phyloP scores from a whole-genome alignment of 2,888 invertebrate species.

The Gibbula magus region DNA sequence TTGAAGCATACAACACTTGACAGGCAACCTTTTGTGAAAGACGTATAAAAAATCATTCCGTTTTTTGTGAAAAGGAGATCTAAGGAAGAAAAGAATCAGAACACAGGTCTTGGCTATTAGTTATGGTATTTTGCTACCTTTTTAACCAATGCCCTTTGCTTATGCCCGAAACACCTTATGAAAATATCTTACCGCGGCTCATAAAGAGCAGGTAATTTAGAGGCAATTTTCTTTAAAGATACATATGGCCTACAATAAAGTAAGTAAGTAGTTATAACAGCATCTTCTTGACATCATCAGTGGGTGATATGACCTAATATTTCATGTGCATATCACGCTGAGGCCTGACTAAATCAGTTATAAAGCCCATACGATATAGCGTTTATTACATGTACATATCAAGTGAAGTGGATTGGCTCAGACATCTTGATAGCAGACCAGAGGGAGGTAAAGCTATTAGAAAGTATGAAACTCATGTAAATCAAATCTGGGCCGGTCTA shows the following conservation, averaged over 20 bases:
- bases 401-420: slow-evolving; percentile 20
- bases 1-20: too few species aligned
- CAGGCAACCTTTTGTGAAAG: too few species aligned
- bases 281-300: slow-evolving; percentile 19
- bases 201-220: too few species aligned
- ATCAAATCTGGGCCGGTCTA: slow-evolving; percentile 12
- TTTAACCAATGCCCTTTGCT: too few species aligned
- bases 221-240: background rate
- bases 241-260: slow-evolving; percentile 15
- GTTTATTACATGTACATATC: slow-evolving; percentile 23
- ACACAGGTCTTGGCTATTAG: too few species aligned
- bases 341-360: slow-evolving; percentile 17
- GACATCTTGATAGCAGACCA: slow-evolving; percentile 18
- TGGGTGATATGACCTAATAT: slow-evolving; percentile 12
- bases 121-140: too few species aligned
- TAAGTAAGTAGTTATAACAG: slow-evolving; percentile 18
- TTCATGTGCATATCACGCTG: slow-evolving; percentile 16
- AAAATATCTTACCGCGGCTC: too few species aligned
- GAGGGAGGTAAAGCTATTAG: slow-evolving; percentile 24
- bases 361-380: slow-evolving; percentile 20
- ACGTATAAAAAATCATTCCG: too few species aligned
- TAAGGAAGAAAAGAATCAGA: too few species aligned
- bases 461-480: slow-evolving; percentile 23
- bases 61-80: too few species aligned
- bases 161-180: too few species aligned